Conservation (phyloP, 2,888 invertebrate species). For the Elysia crispata region DNA sequence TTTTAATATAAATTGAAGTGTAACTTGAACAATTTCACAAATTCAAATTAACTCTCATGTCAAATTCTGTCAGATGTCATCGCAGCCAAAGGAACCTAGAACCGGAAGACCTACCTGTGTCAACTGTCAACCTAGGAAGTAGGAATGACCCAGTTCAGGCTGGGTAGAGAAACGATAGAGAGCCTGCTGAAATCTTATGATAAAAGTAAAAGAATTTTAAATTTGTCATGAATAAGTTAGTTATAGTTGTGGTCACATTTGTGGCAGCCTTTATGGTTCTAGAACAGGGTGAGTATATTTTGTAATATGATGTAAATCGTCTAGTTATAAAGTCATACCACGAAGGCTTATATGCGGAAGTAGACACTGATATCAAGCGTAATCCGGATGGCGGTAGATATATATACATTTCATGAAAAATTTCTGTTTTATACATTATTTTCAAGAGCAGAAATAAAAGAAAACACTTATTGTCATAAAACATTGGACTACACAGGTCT, state of each 20-base stretch:
- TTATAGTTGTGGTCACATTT: constrained; percentile 23
- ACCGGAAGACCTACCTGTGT: constrained; percentile 47
- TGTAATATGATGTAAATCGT: constrained; percentile 1
- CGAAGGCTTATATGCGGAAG: constrained; percentile 25
- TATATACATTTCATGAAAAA: neutral
- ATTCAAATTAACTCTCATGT: too few relatives aligned
- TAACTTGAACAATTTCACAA: too few relatives aligned
- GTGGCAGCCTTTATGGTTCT: constrained; percentile 36
- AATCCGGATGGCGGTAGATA: constrained; percentile 4
- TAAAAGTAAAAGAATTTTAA: too few relatives aligned
- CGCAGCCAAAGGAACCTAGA: too few relatives aligned
- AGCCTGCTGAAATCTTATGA: too few relatives aligned
- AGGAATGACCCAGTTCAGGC: constrained; percentile 26
- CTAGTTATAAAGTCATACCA: neutral
- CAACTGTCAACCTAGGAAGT: too few relatives aligned
- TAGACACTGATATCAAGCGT: neutral
- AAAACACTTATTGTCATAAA: too few relatives aligned
- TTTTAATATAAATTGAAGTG: too few relatives aligned
- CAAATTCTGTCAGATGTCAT: too few relatives aligned
- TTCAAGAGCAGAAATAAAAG: neutral
- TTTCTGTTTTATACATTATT: neutral
- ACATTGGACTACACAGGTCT: too few relatives aligned
- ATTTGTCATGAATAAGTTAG: constrained; percentile 43
- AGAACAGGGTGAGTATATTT: constrained; percentile 39
- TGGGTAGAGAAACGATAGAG: too few relatives aligned